Evolutionary conservation across 2,797 vertebrate species (phyloP), one percentile per base, ranked within the genome.

Genomic region (Gobionotothen gibberifrons): DNA sequence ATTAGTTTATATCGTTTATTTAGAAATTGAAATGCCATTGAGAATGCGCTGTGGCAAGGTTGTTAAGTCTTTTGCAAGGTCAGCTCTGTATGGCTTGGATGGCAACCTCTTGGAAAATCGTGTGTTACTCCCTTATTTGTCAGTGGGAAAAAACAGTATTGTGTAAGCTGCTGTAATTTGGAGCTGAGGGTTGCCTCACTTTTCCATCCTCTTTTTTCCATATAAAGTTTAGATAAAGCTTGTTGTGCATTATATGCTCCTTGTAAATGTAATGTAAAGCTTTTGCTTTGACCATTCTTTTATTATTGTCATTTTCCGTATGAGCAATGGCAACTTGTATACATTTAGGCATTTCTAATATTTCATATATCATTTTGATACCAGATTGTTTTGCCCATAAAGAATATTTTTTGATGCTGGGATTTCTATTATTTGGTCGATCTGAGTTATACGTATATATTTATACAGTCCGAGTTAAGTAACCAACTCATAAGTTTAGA

Each of bases 81-180:
- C 82, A 80, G 14, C 59, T 43, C 77, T 76, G 82, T 61, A 42
- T 51, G 76, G 57, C 54, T 64, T 54, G 14, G 3, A 66, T 77
- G 79, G 82, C 71, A 78, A 69, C 29, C 47, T 78, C 75, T 81
- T 68, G 52, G 89, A 79, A 90, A 89, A 72, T 51, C 55, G 72
- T 76, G 72, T 79, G 66, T 46, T 60, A 43, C 56, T 53, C 42
- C 32, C 53, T 60, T 56, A 3, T 83, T 64, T 3, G 8, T 69
- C 56, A 78, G 57, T 40, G 21, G 54, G 61, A 49, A 43, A 64
- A 82, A 69, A 63, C 68, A n/a, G 53, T 53, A 49, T 81, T 72
- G 15, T 84, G 67, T 67, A 74, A 76, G 71, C 39, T 47, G 52
- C 44, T 76, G 29, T 71, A 49, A 76, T 82, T 77, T 80, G 64